Evolutionary conservation across 1,140 invertebrate species (phyloP), one percentile per base, ranked within the genome.

Genomic region (Eciton burchellii): DNA sequence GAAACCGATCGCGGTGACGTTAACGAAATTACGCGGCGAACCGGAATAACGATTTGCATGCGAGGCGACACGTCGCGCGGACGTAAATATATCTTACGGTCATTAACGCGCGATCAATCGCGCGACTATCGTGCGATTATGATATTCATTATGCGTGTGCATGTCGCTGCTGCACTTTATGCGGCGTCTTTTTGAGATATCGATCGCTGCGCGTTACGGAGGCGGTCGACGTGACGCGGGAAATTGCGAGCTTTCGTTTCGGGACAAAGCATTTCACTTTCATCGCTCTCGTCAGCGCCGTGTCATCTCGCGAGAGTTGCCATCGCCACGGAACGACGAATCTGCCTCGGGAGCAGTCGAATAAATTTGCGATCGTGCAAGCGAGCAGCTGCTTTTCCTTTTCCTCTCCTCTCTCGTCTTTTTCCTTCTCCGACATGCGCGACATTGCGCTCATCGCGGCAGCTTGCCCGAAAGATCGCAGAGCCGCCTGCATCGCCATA

Each of bases 361-460:
- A 68, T 70, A 79, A 79, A 79, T 79, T 79, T 79, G 63, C 72
- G 21, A 74, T 74, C 57, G 52, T 21, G 43, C 45, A n/a, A n/a
- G 16, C 66, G 16, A n/a, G 12, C 19, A 49, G 56, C 24, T 24
- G n/a, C 16, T 41, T 43, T 12, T 35, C 41, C 14, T 41, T 41
- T 35, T 52, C n/a, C 35, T 12, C 12, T 68, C 35, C 43, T 52
- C 19, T n/a, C n/a, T n/a, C n/a, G n/a, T n/a, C 14, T 41, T 41
- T 35, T 52, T 26, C 35, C 8, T 16, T 68, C 35, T 56, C 65
- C 19, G 60, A n/a, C 73, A 29, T n/a, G 16, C 60, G 74, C 74
- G 35, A 68, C 35, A 21, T 16, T 47, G 47, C 47, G 21, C 71
- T n/a, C n/a, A n/a, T n/a, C n/a, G n/a, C n/a, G n/a, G n/a, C n/a